phyloP scores from a whole-genome alignment of 2,888 invertebrate species.

The Ellobium chinense region DNA sequence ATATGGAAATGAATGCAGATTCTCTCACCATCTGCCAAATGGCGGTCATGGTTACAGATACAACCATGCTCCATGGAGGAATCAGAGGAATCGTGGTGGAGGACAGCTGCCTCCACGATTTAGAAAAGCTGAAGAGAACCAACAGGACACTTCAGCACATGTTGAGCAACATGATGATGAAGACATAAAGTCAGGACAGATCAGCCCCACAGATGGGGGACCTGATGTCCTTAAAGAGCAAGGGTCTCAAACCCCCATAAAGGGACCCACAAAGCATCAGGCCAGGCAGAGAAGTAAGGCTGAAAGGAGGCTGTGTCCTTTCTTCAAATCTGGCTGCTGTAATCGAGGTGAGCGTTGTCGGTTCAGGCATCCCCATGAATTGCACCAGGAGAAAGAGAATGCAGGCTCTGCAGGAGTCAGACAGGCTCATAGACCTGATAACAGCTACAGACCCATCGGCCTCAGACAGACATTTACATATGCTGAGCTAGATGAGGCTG shows the following conservation, averaged over 20 bases:
- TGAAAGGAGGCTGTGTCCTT: slow-evolving; percentile 50
- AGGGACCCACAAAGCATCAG: background rate
- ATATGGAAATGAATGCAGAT: slow-evolving; percentile 61
- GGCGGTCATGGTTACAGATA: background rate
- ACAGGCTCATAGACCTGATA: background rate
- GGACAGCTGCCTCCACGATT: slow-evolving; percentile 33
- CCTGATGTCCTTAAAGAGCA: no score
- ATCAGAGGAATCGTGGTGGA: background rate
- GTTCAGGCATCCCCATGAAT: slow-evolving; percentile 55
- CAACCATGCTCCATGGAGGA: background rate
- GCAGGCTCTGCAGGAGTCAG: background rate
- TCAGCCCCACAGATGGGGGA: no score
- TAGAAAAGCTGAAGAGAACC: slow-evolving; percentile 12
- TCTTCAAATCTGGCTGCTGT: slow-evolving; percentile 60
- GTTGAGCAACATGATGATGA: background rate
- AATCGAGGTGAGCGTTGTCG: slow-evolving; percentile 60
- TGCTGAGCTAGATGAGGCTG: slow-evolving; percentile 50
- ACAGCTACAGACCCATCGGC: background rate
- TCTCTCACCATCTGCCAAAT: slow-evolving; percentile 50
- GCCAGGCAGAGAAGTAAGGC: background rate
- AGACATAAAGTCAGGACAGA: background rate
- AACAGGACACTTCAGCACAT: background rate
- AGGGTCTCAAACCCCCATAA: no score
- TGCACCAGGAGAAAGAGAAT: background rate
- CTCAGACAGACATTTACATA: background rate